phyloP scores from a whole-genome alignment of 2,113 vertebrate genomes.

The Grammomys surdaster region DNA sequence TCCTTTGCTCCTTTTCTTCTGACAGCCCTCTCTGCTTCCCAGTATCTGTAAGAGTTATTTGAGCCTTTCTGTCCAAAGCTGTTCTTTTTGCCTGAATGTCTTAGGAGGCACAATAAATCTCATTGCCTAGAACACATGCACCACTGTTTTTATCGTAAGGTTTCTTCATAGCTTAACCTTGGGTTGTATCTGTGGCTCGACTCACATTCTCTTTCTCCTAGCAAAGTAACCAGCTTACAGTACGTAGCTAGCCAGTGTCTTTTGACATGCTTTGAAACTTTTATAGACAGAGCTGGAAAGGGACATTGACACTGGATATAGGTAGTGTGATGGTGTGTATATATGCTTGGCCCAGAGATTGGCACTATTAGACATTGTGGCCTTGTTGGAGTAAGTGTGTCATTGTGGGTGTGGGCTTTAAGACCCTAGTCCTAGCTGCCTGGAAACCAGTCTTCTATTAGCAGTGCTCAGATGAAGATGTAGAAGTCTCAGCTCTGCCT shows the following conservation, averaged over 20 bases:
- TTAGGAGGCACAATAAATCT: not conserved
- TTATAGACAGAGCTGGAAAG: not conserved
- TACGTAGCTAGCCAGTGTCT: not conserved
- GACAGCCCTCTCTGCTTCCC: not conserved
- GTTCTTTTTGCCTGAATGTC: not conserved
- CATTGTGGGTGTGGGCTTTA: too few species aligned
- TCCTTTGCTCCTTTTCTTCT: not conserved
- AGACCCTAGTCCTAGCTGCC: too few species aligned
- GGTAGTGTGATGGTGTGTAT: too few species aligned
- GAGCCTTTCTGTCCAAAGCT: not conserved
- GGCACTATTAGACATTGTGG: too few species aligned
- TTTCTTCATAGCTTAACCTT: not conserved
- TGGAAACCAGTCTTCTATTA: too few species aligned
- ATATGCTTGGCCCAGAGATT: too few species aligned
- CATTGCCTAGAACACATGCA: not conserved
- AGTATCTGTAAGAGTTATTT: not conserved
- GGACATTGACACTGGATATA: accelerated
- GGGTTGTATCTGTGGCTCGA: not conserved
- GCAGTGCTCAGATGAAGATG: too few species aligned
- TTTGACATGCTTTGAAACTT: not conserved
- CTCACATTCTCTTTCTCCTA: not conserved
- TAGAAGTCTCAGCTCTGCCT: too few species aligned
- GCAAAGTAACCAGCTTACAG: accelerated
- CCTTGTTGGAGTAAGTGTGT: too few species aligned
- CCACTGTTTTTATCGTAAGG: too few species aligned